Evolutionary conservation across 1,140 invertebrate genomes (phyloP).

Genomic region (Matsumurasca onukii): DNA sequence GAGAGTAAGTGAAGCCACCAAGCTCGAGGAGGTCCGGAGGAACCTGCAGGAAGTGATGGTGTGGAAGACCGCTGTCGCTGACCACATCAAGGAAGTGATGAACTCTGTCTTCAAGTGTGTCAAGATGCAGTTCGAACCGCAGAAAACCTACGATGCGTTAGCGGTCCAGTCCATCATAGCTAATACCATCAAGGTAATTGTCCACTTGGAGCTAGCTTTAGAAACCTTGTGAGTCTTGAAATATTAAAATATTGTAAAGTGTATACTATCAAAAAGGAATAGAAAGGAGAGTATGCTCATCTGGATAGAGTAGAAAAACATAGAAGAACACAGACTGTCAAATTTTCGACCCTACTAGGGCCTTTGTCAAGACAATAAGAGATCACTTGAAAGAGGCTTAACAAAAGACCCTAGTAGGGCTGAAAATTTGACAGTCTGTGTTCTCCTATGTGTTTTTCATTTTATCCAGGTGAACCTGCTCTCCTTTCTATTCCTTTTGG

Average conservation of each 20-base stretch:
- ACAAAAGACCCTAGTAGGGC: no score
- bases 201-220: not conserved
- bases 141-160: not conserved
- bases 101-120: not conserved
- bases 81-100: conserved; percentile 15
- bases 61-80: not conserved
- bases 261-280: not conserved
- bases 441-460: no score
- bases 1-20: conserved; percentile 3
- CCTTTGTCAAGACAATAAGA: no score
- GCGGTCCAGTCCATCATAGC: conserved; percentile 9
- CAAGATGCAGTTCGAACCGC: conserved; percentile 11
- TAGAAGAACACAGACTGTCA: no score
- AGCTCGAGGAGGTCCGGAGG: conserved; percentile 1
- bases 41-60: conserved; percentile 10
- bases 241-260: not conserved
- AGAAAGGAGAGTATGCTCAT: not conserved
- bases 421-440: no score
- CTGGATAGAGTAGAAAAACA: not conserved
- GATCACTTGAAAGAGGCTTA: no score
- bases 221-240: not conserved
- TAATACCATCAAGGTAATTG: conserved; percentile 20
- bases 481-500: no score
- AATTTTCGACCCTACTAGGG: no score
- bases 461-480: no score